Evolutionary conservation across 2,113 vertebrate species (phyloP).

Genomic region (Rostratula benghalensis): DNA sequence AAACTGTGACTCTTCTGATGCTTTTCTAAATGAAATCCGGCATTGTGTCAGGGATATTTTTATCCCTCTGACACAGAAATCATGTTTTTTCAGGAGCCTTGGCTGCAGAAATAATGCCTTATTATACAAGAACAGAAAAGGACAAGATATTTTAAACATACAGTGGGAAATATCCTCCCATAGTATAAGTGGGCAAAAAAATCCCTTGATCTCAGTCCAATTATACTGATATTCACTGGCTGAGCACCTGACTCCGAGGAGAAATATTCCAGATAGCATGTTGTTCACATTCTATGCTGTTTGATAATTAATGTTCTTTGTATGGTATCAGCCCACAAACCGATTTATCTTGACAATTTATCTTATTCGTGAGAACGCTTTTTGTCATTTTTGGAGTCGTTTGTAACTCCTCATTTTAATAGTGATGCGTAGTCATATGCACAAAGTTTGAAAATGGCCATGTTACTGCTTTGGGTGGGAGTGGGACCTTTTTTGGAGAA

Average conservation of each 20-base stretch:
- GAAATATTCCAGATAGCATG: background rate
- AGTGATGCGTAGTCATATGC: background rate
- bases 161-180: background rate
- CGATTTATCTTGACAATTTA: conserved; percentile 19
- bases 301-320: conserved; percentile 49
- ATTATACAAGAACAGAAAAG: conserved; percentile 10
- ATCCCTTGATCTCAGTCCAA: background rate
- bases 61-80: conserved; percentile 39
- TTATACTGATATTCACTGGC: background rate
- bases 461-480: background rate
- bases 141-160: conserved; percentile 2
- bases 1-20: conserved; percentile 23
- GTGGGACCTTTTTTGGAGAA: background rate
- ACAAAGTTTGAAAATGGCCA: background rate
- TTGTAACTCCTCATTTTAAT: conserved; percentile 1
- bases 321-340: conserved; percentile 33
- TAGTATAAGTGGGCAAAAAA: background rate
- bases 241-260: background rate
- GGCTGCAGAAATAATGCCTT: background rate
- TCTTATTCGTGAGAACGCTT: background rate
- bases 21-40: conserved; percentile 13
- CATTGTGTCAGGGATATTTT: conserved; percentile 21
- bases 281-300: background rate
- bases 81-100: conserved; percentile 3
- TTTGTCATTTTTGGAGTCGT: background rate